Conservation (phyloP, 2,888 invertebrate species). For the Patella caerulea region DNA sequence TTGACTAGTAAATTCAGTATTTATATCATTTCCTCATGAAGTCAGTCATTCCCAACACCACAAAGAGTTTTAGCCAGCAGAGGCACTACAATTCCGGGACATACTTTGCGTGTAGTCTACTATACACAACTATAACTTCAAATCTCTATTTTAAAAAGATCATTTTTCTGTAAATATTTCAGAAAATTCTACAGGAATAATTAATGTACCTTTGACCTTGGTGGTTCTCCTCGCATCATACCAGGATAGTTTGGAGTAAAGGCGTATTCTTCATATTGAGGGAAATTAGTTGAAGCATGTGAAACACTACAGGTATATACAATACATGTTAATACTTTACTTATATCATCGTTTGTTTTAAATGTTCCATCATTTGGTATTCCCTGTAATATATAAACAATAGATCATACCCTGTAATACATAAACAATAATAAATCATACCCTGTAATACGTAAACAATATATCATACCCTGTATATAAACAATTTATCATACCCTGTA, state of each 20-base stretch:
- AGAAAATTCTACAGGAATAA: background rate
- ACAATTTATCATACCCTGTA: too few relatives aligned
- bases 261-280: conserved; percentile 66
- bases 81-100: too few relatives aligned
- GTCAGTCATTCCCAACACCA: too few relatives aligned
- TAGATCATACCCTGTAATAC: background rate
- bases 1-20: too few relatives aligned
- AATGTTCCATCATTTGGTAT: conserved; percentile 54
- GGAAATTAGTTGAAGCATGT: conserved; percentile 63
- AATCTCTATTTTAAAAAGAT: too few relatives aligned
- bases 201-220: conserved; percentile 51
- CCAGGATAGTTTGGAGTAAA: conserved; percentile 66
- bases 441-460: too few relatives aligned
- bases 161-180: background rate
- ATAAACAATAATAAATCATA: too few relatives aligned
- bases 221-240: conserved; percentile 52
- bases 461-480: too few relatives aligned
- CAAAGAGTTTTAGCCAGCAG: too few relatives aligned
- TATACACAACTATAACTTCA: too few relatives aligned
- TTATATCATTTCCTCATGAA: too few relatives aligned
- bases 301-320: conserved; percentile 62
- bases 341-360: conserved; percentile 45
- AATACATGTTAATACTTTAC: conserved; percentile 50
- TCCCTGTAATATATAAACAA: conserved; percentile 42
- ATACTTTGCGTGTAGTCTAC: too few relatives aligned